phyloP scores from a whole-genome alignment of 37 sponge, comb jelly and placozoan species.

The Aphrocallistes beatrix region DNA sequence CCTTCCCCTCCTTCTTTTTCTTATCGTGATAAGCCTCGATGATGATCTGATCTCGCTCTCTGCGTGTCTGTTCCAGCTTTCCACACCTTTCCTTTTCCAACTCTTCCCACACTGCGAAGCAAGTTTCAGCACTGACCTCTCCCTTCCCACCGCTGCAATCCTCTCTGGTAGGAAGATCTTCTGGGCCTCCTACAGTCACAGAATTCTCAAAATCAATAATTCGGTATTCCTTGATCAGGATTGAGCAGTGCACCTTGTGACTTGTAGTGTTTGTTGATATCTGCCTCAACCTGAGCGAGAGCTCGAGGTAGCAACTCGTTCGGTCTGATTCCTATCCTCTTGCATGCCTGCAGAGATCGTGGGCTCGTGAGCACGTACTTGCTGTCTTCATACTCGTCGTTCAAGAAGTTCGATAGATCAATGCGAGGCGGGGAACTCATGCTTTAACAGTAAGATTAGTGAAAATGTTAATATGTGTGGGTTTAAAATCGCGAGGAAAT shows the following conservation, averaged over 20 bases:
- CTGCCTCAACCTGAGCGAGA: neutral
- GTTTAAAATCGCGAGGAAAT: too few relatives aligned
- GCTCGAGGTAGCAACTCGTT: neutral
- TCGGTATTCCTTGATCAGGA: neutral
- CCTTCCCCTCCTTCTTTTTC: neutral
- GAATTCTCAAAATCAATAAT: neutral
- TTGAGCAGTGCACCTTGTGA: neutral
- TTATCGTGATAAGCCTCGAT: neutral
- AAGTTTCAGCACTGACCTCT: neutral
- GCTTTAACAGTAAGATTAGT: too few relatives aligned
- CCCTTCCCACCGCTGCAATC: too few relatives aligned
- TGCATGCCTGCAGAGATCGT: constrained; percentile 1
- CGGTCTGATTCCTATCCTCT: neutral
- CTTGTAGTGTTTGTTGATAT: neutral
- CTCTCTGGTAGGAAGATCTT: neutral
- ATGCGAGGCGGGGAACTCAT: neutral
- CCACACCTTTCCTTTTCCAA: neutral
- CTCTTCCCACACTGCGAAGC: constrained; percentile 15
- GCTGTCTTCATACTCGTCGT: neutral
- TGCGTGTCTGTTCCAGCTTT: neutral
- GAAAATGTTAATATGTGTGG: too few relatives aligned
- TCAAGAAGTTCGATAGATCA: neutral
- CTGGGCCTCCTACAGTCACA: neutral
- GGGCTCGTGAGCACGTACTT: constrained; percentile 1
- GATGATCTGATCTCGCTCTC: neutral